Percentiles rank a stretch among this genome's conserved stretches.
Conservation (phyloP, 2,797 vertebrate genomes). For the Menidia menidia region DNA sequence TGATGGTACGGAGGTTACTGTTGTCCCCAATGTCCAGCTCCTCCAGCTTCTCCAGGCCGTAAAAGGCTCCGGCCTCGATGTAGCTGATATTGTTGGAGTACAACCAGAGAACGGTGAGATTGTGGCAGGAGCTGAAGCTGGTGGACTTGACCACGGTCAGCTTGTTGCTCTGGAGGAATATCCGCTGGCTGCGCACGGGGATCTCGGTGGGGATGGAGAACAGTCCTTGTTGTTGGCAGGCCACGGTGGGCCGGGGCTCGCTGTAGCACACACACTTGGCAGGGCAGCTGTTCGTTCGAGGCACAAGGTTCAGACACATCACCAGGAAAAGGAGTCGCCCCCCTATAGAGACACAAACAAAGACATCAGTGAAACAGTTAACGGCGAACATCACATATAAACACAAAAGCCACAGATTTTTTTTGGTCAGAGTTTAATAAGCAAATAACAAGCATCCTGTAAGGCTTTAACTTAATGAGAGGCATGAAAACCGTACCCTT, state of each 20-base stretch:
- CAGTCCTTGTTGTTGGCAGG: constrained; percentile 97
- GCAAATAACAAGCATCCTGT: constrained; percentile 4
- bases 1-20: constrained; percentile 90
- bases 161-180: constrained; percentile 97
- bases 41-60: constrained; percentile 91
- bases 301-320: constrained; percentile 91
- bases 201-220: constrained; percentile 91
- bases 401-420: constrained; percentile 8
- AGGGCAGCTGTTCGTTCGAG: constrained; percentile 89
- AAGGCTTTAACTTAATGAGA: not conserved
- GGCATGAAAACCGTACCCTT: not conserved
- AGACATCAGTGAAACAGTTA: constrained; percentile 37
- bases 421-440: constrained; percentile 29
- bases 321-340: constrained; percentile 92
- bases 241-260: constrained; percentile 94
- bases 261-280: constrained; percentile 95
- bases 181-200: constrained; percentile 92
- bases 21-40: constrained; percentile 98
- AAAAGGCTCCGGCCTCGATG: constrained; percentile 92
- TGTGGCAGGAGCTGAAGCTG: constrained; percentile 94
- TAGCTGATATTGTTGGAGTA: constrained; percentile 97
- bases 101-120: constrained; percentile 96
- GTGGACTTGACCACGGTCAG: constrained; percentile 90
- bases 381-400: constrained; percentile 14
- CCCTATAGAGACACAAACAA: constrained; percentile 77